A percentile compares a stretch with the other conserved stretches of the same genome.
Evolutionary conservation across 2,797 vertebrate genomes (phyloP).

Genomic region (Paramormyrops hopkinsi): DNA sequence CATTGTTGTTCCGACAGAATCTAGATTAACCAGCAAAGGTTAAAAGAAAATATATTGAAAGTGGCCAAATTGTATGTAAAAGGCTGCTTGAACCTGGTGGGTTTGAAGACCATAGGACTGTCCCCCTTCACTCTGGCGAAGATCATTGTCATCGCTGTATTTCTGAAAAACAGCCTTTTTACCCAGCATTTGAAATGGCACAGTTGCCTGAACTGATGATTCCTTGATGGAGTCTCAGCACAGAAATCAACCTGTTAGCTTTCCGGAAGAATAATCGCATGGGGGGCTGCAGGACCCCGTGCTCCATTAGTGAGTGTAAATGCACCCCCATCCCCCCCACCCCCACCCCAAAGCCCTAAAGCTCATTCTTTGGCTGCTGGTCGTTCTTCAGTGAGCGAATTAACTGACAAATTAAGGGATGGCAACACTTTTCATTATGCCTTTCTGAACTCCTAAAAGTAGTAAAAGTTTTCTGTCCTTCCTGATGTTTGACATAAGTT

Average conservation of each 20-base stretch:
- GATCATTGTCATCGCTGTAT: not conserved
- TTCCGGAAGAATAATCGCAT: not conserved
- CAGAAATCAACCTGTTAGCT: conserved; percentile 14
- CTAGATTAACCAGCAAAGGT: not conserved
- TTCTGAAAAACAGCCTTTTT: not conserved
- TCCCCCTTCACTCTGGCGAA: not conserved
- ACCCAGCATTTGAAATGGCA: not conserved
- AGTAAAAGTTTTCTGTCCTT: not conserved
- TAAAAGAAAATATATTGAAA: not conserved
- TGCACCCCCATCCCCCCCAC: not conserved
- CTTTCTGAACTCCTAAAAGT: not conserved
- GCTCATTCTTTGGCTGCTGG: not conserved
- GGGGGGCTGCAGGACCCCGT: not conserved
- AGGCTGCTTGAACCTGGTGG: not conserved
- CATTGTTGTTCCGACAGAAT: not conserved
- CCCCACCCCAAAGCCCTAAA: not conserved
- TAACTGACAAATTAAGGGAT: not conserved
- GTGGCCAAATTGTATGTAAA: not conserved
- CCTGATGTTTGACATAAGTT: not conserved
- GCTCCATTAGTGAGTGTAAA: not conserved
- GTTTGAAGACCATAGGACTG: not conserved
- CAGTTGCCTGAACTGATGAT: not conserved
- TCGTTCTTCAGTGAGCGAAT: not conserved
- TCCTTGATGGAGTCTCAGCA: not conserved
- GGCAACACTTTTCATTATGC: not conserved